Conservation (phyloP, 1,140 invertebrate species). For the Drosophila aff. region DNA sequence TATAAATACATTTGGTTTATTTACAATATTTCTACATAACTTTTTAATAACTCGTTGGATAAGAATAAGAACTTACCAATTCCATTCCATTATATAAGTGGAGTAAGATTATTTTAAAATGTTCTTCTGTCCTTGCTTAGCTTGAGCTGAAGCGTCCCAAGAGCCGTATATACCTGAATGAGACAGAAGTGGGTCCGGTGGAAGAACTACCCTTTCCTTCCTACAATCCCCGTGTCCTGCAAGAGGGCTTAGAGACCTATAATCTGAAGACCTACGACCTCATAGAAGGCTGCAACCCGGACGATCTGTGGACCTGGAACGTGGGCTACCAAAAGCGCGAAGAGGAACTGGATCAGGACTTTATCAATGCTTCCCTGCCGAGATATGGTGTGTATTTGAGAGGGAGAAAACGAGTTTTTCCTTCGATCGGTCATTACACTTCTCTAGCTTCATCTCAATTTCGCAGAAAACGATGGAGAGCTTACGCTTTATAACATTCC, state of each 20-base stretch:
- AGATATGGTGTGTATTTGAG: conserved; percentile 63
- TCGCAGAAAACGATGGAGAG: conserved; percentile 63
- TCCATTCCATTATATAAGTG: no score
- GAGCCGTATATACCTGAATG: conserved; percentile 77
- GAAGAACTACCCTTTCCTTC: conserved; percentile 67
- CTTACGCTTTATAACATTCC: conserved; percentile 75
- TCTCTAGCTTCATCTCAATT: conserved; percentile 20
- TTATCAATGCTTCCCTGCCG: conserved; percentile 60
- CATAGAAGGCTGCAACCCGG: conserved; percentile 64
- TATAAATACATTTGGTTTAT: not conserved
- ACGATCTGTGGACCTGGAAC: conserved; percentile 82
- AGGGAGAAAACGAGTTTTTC: no score
- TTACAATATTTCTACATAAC: not conserved
- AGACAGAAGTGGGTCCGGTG: conserved; percentile 69
- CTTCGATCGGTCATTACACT: conserved; percentile 1
- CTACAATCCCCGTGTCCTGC: conserved; percentile 75
- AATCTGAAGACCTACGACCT: conserved; percentile 69
- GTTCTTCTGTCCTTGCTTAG: conserved; percentile 22
- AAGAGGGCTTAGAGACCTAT: conserved; percentile 69
- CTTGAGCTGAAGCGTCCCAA: conserved; percentile 78
- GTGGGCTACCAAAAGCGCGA: conserved; percentile 63
- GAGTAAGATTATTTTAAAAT: not conserved
- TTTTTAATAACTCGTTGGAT: no score
- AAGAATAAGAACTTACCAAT: no score
- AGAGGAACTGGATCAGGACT: conserved; percentile 64